phyloP scores from a whole-genome alignment of 2,888 invertebrate species.

The Cremastinae sp. region DNA sequence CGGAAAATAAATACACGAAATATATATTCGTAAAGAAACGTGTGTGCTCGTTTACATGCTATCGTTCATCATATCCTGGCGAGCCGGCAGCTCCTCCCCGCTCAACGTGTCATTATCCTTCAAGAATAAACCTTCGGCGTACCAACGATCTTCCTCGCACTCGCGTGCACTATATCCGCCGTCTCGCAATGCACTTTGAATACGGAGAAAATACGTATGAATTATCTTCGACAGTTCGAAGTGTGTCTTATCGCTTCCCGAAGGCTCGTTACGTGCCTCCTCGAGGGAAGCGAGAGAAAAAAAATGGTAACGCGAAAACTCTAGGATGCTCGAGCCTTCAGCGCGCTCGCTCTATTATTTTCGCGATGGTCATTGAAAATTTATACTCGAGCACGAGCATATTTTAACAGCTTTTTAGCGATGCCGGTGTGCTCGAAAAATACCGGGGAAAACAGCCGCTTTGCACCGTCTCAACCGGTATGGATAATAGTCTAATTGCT shows the following conservation, averaged over 20 bases:
- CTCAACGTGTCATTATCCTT: slow-evolving; percentile 72
- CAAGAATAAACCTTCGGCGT: slow-evolving; percentile 61
- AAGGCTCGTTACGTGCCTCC: slow-evolving; percentile 50
- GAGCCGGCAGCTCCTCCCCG: slow-evolving; percentile 60
- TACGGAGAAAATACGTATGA: slow-evolving; percentile 11
- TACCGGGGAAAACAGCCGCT: slow-evolving; percentile 6
- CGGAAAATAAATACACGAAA: slow-evolving; percentile 26
- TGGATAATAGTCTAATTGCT: slow-evolving; percentile 35
- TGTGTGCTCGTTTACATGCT: slow-evolving; percentile 50
- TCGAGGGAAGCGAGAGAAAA: slow-evolving; percentile 26
- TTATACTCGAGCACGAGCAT: slow-evolving; percentile 32
- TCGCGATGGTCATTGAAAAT: slow-evolving; percentile 54
- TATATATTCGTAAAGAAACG: slow-evolving; percentile 26
- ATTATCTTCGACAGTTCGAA: slow-evolving; percentile 34
- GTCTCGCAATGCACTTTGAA: background rate
- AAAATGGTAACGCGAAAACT: slow-evolving; percentile 2
- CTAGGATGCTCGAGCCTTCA: background rate
- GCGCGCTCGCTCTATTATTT: slow-evolving; percentile 41
- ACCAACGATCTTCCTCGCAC: slow-evolving; percentile 36
- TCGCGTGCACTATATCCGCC: background rate
- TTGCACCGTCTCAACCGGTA: slow-evolving; percentile 22
- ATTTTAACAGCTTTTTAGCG: slow-evolving; percentile 32
- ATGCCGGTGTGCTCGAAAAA: slow-evolving; percentile 42
- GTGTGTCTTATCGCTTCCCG: slow-evolving; percentile 50
- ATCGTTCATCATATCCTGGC: slow-evolving; percentile 61